Conservation (phyloP, 1,140 invertebrate genomes). For the Rhagoletis pomonella region DNA sequence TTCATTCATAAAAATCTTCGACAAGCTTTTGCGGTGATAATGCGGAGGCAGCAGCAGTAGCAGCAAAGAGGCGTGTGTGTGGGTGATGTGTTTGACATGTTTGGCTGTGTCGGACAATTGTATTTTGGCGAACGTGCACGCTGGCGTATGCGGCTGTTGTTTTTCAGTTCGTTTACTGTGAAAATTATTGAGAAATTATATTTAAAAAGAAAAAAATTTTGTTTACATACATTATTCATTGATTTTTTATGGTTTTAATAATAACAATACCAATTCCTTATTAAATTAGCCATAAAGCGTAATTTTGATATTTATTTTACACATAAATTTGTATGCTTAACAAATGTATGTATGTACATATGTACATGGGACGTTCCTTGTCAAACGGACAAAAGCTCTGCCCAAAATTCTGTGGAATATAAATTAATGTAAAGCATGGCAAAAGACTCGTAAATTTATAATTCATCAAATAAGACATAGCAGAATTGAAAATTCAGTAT, state of each 20-base stretch:
- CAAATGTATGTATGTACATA: neutral
- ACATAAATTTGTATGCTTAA: neutral
- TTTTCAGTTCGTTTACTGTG: neutral
- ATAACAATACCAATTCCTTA: neutral
- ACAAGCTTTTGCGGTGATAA: neutral
- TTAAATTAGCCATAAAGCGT: neutral
- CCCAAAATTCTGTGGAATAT: no score
- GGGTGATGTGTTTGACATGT: neutral
- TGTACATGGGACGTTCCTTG: no score
- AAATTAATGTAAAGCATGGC: no score
- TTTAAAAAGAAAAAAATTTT: neutral
- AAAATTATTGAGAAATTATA: conserved; percentile 20
- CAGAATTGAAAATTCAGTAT: no score
- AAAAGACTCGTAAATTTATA: no score
- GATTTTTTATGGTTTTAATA: conserved; percentile 5
- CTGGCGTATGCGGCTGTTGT: neutral
- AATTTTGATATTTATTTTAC: neutral
- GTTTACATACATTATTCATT: conserved; percentile 15
- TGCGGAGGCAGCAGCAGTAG: neutral
- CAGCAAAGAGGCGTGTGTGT: neutral
- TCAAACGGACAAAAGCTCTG: no score
- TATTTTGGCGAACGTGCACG: neutral
- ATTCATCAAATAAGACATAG: no score
- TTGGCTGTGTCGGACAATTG: neutral
- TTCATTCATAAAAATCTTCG: conserved; percentile 13